Evolutionary conservation across 2,113 vertebrate species (phyloP), one percentile per base, ranked within the genome.

Genomic region (Hippocampus zosterae): DNA sequence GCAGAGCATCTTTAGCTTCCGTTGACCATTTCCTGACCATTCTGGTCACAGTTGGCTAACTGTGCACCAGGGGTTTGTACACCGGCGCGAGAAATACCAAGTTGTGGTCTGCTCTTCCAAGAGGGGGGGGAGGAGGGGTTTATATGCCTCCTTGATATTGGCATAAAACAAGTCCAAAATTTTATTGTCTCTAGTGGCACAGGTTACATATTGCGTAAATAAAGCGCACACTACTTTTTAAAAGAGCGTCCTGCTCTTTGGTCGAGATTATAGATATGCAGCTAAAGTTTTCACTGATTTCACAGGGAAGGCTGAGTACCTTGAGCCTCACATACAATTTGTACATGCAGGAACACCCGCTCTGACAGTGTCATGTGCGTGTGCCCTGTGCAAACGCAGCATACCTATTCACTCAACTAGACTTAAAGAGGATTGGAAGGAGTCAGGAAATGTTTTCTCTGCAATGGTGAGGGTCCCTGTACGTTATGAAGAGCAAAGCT

Each of bases 381-480:
- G 71, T 80, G 74, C 79, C 74, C 55, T 76, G 65, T 71, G 69
- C 65, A 82, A 85, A 85, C 16, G 59, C 74, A 79, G 82, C 81
- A 84, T 78, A 62, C 77, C 85, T 83, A 77, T 82, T 82, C 79
- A 82, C 61, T 80, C 72, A 80, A 72, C 77, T 81, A 82, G 69
- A 83, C 53, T 75, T 79, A 76, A 84, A 79, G 33, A 84, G 81
- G 81, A 74, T 70, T 83, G 78, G 74, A 81, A 84, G 74, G 78
- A 86, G 77, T 68, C 61, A 73, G 84, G 80, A 83, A 84, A 79
- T 77, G 82, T 82, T 85, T 82, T 81, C 68, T 73, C 76, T 78
- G 69, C 63, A 12, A 21, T 65, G 71, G 23, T 57, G 68, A 81
- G 78, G 76, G 68, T 82, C 67, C 76, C 72, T 69, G 6, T 57